These are phyloP conservation scores for Phacellophora camtschatica DNA, from an alignment of 30 jellyfish, hydroid and myxozoan genomes.

Conservation along the genomic window DNA sequence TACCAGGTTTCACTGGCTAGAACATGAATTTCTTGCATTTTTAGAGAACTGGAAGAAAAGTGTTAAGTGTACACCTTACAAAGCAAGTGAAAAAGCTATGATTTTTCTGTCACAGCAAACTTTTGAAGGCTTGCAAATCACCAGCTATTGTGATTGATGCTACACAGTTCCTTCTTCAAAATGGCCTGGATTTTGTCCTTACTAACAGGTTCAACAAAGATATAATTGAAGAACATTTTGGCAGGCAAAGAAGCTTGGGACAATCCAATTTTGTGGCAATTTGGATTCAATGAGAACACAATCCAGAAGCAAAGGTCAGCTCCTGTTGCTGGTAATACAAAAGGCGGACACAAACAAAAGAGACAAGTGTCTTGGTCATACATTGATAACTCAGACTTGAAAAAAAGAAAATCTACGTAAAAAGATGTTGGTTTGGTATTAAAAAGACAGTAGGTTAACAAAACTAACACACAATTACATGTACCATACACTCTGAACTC, in stretches of 20 bases:
- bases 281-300: constrained; percentile 22
- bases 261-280: constrained; percentile 21
- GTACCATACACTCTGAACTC: too few species aligned
- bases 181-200: constrained; percentile 34
- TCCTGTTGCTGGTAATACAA: constrained; percentile 41
- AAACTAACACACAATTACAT: too few species aligned
- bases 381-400: constrained; percentile 14
- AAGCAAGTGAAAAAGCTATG: constrained; percentile 9
- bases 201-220: constrained; percentile 54
- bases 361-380: constrained; percentile 32
- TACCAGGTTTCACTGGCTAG: constrained; percentile 53
- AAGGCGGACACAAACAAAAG: constrained; percentile 28
- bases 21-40: constrained; percentile 8
- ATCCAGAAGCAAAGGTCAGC: constrained; percentile 19
- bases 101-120: constrained; percentile 43
- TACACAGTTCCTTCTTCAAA: constrained; percentile 15
- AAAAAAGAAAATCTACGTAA: constrained; percentile 11
- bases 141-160: constrained; percentile 34
- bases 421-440: too few species aligned
- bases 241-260: constrained; percentile 46
- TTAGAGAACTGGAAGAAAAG: constrained; percentile 29
- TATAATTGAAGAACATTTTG: constrained; percentile 49
- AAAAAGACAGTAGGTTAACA: too few species aligned
- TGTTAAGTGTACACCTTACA: constrained; percentile 17
- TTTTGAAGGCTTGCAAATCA: constrained; percentile 30